phyloP scores from a whole-genome alignment of 2,113 vertebrate genomes.

The Haliaeetus leucogaster region DNA sequence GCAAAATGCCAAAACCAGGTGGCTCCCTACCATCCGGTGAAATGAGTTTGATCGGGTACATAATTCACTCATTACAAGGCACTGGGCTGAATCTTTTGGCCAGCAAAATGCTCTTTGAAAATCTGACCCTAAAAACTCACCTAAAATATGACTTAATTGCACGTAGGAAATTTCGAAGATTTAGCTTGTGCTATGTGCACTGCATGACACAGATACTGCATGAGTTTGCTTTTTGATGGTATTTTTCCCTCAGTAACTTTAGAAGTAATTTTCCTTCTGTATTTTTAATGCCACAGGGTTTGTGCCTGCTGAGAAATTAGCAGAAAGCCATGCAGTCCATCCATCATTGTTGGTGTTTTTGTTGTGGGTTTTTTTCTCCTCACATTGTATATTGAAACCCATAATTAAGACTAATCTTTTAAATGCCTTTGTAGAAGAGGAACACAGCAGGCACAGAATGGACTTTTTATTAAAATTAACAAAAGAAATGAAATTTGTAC shows the following conservation, averaged over 20 bases:
- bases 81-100: not conserved
- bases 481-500: conserved; percentile 34
- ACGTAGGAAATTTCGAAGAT: not conserved
- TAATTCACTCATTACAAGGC: not conserved
- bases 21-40: not conserved
- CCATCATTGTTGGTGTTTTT: conserved; percentile 19
- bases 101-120: not conserved
- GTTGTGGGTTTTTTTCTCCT: not conserved
- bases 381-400: not conserved
- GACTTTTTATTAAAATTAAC: conserved; percentile 65
- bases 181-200: not conserved
- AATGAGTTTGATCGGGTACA: not conserved
- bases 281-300: not conserved
- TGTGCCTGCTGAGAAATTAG: conserved; percentile 30
- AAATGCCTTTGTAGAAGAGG: conserved; percentile 16
- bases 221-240: not conserved
- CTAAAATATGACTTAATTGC: not conserved
- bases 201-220: not conserved
- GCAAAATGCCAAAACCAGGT: not conserved
- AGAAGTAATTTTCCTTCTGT: not conserved
- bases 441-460: conserved; percentile 1
- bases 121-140: not conserved
- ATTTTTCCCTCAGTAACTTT: not conserved
- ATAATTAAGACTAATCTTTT: conserved; percentile 51
- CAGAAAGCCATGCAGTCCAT: not conserved